phyloP scores from a whole-genome alignment of 2,797 vertebrate genomes.

The Smutsia gigantea region DNA sequence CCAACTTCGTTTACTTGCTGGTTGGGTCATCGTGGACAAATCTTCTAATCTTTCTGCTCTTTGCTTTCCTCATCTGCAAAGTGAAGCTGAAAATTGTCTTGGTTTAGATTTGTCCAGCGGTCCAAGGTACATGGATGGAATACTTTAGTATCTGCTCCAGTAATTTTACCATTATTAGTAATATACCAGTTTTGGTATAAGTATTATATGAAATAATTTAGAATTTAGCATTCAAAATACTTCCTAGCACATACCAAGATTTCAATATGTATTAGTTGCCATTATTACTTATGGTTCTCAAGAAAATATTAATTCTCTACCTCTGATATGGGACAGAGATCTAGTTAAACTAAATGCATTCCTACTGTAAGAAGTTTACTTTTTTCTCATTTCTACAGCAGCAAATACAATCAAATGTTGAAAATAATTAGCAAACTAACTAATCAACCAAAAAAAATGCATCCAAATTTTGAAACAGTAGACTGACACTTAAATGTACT shows the following conservation, averaged over 20 bases:
- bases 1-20: background rate
- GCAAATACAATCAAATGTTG: background rate
- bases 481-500: background rate
- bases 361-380: background rate
- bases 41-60: background rate
- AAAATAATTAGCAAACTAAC: background rate
- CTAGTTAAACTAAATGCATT: background rate
- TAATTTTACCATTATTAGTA: background rate
- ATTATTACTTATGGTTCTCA: background rate
- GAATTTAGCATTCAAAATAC: background rate
- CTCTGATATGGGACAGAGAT: background rate
- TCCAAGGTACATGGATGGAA: background rate
- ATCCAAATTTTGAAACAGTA: background rate
- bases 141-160: background rate
- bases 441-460: background rate
- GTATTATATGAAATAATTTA: background rate
- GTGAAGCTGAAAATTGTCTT: background rate
- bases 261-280: background rate
- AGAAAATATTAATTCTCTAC: background rate
- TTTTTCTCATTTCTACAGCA: background rate
- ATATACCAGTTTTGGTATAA: background rate
- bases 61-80: slow-evolving; percentile 37
- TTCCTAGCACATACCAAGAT: background rate
- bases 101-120: slow-evolving; percentile 15
- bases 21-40: background rate